Percentiles rank a stretch among this genome's conserved stretches.
phyloP scores from a whole-genome alignment of 2,888 invertebrate species.

The Amphimallon solstitiale region DNA sequence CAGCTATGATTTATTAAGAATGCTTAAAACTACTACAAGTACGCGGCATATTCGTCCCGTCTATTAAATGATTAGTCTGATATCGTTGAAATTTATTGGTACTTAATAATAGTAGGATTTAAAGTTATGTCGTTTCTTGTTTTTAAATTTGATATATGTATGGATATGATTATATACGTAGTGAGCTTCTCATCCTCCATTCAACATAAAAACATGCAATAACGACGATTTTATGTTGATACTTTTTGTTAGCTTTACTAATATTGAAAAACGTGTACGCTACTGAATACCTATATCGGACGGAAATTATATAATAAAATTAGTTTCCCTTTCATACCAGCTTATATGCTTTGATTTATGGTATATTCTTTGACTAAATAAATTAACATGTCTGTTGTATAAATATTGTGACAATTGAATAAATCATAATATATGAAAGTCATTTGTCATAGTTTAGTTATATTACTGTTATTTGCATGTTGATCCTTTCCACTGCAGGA shows the following conservation, averaged over 20 bases:
- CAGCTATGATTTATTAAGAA: conserved; percentile 18
- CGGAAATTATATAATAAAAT: conserved; percentile 8
- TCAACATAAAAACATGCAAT: background rate
- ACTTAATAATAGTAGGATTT: conserved; percentile 16
- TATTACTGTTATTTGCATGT: no score
- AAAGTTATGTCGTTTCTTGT: conserved; percentile 4
- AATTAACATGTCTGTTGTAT: background rate
- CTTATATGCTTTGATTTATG: conserved; percentile 25
- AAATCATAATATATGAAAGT: background rate
- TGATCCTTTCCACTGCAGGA: no score
- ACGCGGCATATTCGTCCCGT: background rate
- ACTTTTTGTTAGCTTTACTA: background rate
- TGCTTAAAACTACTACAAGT: conserved; percentile 24
- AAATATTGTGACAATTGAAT: background rate
- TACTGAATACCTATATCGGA: background rate
- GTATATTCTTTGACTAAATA: conserved; percentile 1
- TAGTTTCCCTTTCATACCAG: background rate
- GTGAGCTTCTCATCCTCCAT: background rate
- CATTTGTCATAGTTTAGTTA: no score
- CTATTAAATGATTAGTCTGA: conserved; percentile 11
- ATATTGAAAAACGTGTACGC: conserved; percentile 4
- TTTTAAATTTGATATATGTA: conserved; percentile 7
- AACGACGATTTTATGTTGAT: background rate
- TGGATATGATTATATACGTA: no score
- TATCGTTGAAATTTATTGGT: conserved; percentile 21